Percentiles rank a stretch among this genome's conserved stretches.
These are phyloP conservation scores for Palythoa heliodiscus DNA, from an alignment of 92 coral and sea anemone species.

Conservation along the genomic window DNA sequence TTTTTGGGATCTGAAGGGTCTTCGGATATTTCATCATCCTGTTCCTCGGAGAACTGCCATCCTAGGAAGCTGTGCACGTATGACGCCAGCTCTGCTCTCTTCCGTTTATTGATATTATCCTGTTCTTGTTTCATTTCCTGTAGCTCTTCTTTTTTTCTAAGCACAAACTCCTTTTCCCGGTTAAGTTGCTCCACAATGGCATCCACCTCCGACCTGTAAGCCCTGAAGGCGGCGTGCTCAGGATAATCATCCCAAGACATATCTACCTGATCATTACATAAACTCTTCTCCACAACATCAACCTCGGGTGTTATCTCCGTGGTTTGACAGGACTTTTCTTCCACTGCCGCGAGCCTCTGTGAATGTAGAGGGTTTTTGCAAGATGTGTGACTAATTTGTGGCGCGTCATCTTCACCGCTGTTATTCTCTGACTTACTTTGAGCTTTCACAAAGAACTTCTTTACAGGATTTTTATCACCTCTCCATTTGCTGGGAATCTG, in stretches of 20 bases:
- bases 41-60: background rate
- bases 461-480: background rate
- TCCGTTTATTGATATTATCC: slow-evolving; percentile 19
- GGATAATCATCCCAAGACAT: slow-evolving; percentile 84
- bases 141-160: background rate
- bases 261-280: slow-evolving; percentile 33
- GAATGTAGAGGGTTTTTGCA: slow-evolving; percentile 10
- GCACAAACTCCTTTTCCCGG: slow-evolving; percentile 40
- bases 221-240: slow-evolving; percentile 61
- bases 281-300: slow-evolving; percentile 29
- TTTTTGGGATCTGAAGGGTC: background rate
- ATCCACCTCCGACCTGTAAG: slow-evolving; percentile 65
- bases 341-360: slow-evolving; percentile 25
- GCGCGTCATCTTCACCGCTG: background rate
- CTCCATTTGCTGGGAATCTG: background rate
- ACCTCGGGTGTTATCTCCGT: slow-evolving; percentile 26
- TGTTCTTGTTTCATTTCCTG: slow-evolving; percentile 31
- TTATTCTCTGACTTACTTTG: background rate
- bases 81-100: slow-evolving; percentile 35
- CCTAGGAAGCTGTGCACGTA: slow-evolving; percentile 1
- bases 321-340: slow-evolving; percentile 31
- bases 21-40: background rate
- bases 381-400: background rate
- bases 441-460: background rate
- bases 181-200: slow-evolving; percentile 62